A percentile compares a stretch with the other conserved stretches of the same genome.
Evolutionary conservation across 2,797 vertebrate species (phyloP).

Genomic region (Muraenolepis orangiensis): DNA sequence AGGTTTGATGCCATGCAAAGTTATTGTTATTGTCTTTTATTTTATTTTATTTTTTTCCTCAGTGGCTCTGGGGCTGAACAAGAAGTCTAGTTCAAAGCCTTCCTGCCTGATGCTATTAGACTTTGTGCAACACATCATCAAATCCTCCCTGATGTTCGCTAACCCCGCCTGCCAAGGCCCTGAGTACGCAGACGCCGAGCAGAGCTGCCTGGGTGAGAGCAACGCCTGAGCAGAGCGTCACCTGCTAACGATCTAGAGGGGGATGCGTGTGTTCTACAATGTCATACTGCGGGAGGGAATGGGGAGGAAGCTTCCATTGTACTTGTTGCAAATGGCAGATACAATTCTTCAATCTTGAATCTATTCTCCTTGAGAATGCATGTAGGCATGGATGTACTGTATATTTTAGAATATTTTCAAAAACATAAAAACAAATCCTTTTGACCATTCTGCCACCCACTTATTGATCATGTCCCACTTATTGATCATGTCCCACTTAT

Average conservation of each 20-base stretch:
- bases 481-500: no score
- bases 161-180: conserved; percentile 78
- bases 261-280: no score
- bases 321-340: not conserved
- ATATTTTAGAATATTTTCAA: no score
- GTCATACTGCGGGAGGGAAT: no score
- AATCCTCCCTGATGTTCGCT: conserved; percentile 94
- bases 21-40: not conserved
- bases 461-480: no score
- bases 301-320: no score
- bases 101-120: conserved; percentile 96
- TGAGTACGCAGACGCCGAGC: conserved; percentile 72
- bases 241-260: not conserved
- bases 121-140: conserved; percentile 96
- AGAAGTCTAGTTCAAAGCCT: conserved; percentile 88
- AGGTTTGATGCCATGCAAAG: not conserved
- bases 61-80: conserved; percentile 91
- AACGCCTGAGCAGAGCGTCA: not conserved
- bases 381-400: no score
- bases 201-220: conserved; percentile 78
- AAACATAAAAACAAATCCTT: no score
- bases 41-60: conserved; percentile 24
- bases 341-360: not conserved
- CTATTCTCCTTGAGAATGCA: no score
- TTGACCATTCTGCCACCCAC: no score